These are phyloP conservation scores for Anguilla obscura DNA, from an alignment of 2,797 vertebrate species.

Conservation along the genomic window DNA sequence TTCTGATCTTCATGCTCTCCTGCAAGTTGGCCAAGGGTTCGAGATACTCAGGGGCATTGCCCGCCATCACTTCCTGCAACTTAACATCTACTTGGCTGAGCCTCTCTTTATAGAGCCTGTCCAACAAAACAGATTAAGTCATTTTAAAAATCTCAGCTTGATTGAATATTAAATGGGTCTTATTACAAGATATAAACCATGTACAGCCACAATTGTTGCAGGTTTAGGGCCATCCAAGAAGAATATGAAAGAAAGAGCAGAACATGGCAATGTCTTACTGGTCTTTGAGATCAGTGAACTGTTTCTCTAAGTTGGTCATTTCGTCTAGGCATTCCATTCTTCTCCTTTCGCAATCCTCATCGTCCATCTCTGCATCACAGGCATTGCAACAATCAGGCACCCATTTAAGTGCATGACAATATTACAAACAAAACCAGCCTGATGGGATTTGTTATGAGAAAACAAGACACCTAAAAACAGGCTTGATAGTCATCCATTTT, in stretches of 20 bases:
- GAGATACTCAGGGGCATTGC: conserved; percentile 95
- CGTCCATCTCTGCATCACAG: conserved; percentile 89
- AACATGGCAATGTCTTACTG: conserved; percentile 80
- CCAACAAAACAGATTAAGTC: neutral
- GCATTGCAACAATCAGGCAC: neutral
- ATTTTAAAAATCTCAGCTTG: neutral
- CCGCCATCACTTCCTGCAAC: conserved; percentile 95
- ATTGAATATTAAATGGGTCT: neutral
- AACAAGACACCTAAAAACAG: too few species aligned
- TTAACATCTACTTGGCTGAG: conserved; percentile 97
- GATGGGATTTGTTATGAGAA: too few species aligned
- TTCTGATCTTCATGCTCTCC: conserved; percentile 99
- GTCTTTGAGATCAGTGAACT: conserved; percentile 98
- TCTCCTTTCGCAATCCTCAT: conserved; percentile 98
- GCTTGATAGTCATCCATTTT: neutral
- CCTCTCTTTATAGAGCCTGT: conserved; percentile 94
- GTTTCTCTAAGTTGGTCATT: conserved; percentile 98
- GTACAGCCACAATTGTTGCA: neutral
- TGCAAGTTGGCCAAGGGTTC: conserved; percentile 95
- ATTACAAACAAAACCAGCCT: neutral
- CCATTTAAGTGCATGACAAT: neutral
- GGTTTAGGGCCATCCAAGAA: too few species aligned
- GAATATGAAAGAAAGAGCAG: neutral
- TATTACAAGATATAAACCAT: neutral
- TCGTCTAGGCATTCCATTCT: conserved; percentile 98